Percentiles rank a stretch among this genome's conserved stretches.
These are phyloP conservation scores for Watsonalla binaria DNA, from an alignment of 2,888 invertebrate genomes.

Conservation along the genomic window DNA sequence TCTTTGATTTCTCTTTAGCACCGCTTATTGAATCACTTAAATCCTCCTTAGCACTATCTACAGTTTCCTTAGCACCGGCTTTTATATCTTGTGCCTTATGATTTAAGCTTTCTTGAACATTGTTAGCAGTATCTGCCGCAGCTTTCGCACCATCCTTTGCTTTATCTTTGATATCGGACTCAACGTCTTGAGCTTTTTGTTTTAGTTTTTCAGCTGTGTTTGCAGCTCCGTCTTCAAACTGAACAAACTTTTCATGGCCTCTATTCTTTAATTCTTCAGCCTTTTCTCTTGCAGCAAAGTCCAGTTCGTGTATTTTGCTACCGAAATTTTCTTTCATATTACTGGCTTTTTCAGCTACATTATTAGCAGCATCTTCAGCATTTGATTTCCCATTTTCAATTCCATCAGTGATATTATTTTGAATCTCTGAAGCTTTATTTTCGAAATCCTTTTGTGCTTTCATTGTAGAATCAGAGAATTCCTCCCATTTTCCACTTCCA, in stretches of 20 bases:
- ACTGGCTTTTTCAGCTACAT: slow-evolving; percentile 49
- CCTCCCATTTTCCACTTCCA: slow-evolving; percentile 37
- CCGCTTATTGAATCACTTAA: slow-evolving; percentile 48
- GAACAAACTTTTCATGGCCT: slow-evolving; percentile 37
- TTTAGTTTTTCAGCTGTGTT: slow-evolving; percentile 41
- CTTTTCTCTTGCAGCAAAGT: slow-evolving; percentile 58
- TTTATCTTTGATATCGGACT: slow-evolving; percentile 44
- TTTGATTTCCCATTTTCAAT: slow-evolving; percentile 41
- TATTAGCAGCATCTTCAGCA: slow-evolving; percentile 47
- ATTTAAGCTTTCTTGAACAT: slow-evolving; percentile 39
- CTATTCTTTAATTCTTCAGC: slow-evolving; percentile 51
- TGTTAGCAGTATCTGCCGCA: slow-evolving; percentile 39
- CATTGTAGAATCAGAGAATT: slow-evolving; percentile 37
- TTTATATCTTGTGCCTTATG: slow-evolving; percentile 48
- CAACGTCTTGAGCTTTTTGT: slow-evolving; percentile 34
- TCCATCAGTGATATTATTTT: slow-evolving; percentile 36
- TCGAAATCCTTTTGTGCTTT: slow-evolving; percentile 37
- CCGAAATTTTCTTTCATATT: slow-evolving; percentile 48
- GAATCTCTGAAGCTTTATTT: slow-evolving; percentile 33
- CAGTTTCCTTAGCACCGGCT: slow-evolving; percentile 37
- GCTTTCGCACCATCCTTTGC: slow-evolving; percentile 52
- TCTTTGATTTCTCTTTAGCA: slow-evolving; percentile 48
- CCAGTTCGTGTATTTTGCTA: slow-evolving; percentile 59
- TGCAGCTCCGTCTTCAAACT: slow-evolving; percentile 48
- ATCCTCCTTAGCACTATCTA: slow-evolving; percentile 45